These are phyloP conservation scores for Mesocentrotus franciscanus DNA, from an alignment of 53 echinoderm and acorn worm species.

Conservation along the genomic window DNA sequence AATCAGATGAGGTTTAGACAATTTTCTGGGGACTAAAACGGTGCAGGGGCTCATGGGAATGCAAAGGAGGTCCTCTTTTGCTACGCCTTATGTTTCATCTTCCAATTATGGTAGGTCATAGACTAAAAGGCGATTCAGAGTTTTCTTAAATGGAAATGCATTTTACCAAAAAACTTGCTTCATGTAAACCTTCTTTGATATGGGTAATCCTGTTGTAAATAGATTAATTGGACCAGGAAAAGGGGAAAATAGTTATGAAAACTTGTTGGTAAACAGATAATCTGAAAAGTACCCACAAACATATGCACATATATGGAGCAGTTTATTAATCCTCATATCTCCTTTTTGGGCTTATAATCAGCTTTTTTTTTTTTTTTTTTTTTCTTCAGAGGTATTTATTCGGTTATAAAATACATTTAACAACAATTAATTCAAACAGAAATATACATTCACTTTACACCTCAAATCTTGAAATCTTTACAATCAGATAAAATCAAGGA, in stretches of 20 bases:
- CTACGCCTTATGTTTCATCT: background rate
- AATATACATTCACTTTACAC: too few species aligned
- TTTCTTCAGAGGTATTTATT: too few species aligned
- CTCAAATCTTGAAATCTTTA: too few species aligned
- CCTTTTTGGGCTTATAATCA: too few species aligned
- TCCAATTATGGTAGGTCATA: background rate
- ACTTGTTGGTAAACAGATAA: background rate
- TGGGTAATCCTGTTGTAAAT: background rate
- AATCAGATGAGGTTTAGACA: conserved; percentile 37
- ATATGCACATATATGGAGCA: too few species aligned
- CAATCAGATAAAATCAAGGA: too few species aligned
- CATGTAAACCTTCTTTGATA: background rate
- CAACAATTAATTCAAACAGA: too few species aligned
- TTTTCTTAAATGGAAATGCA: background rate
- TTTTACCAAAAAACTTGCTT: background rate
- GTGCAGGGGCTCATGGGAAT: background rate
- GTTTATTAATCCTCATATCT: too few species aligned
- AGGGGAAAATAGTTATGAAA: background rate
- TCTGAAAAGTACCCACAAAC: background rate
- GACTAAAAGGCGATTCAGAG: background rate
- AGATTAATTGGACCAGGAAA: background rate
- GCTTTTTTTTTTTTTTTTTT: too few species aligned
- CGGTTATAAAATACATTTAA: too few species aligned
- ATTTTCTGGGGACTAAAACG: conserved; percentile 40
- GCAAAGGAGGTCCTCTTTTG: background rate